These are phyloP conservation scores for Allobates femoralis DNA, from an alignment of 2,797 vertebrate species.

Conservation along the genomic window DNA sequence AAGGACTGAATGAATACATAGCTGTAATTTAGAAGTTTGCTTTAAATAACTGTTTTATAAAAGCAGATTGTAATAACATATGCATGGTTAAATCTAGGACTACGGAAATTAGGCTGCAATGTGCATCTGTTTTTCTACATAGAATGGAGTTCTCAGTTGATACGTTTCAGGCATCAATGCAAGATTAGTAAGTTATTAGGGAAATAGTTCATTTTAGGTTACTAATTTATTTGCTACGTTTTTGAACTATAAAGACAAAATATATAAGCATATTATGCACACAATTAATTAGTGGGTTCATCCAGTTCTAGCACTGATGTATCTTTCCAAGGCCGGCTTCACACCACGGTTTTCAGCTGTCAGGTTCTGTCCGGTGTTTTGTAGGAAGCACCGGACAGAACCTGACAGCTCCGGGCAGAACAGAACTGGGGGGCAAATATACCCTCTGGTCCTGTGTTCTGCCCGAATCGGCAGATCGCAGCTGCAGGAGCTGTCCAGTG, in stretches of 20 bases:
- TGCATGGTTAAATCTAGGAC: conserved; percentile 58
- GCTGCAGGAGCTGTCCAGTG: no score
- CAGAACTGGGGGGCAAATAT: no score
- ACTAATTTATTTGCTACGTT: neutral
- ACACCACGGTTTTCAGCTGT: no score
- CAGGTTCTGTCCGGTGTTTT: no score
- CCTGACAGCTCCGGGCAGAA: no score
- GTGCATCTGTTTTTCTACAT: conserved; percentile 52
- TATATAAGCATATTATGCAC: neutral
- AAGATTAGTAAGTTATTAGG: conserved; percentile 8
- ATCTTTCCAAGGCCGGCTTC: no score
- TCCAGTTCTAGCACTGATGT: neutral
- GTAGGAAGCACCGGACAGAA: no score
- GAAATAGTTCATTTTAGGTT: conserved; percentile 20
- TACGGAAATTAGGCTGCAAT: conserved; percentile 39
- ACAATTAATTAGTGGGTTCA: neutral
- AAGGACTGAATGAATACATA: conserved; percentile 54
- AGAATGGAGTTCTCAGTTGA: conserved; percentile 26
- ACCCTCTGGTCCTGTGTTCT: no score
- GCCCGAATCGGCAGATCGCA: no score
- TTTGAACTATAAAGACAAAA: neutral
- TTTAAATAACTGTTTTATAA: conserved; percentile 61
- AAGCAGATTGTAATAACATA: conserved; percentile 64
- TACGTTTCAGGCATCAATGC: conserved; percentile 8
- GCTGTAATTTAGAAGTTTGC: conserved; percentile 53